Evolutionary conservation across 2,797 vertebrate genomes (phyloP), one percentile per base, ranked within the genome.

Genomic region (Lepus oiostolus): DNA sequence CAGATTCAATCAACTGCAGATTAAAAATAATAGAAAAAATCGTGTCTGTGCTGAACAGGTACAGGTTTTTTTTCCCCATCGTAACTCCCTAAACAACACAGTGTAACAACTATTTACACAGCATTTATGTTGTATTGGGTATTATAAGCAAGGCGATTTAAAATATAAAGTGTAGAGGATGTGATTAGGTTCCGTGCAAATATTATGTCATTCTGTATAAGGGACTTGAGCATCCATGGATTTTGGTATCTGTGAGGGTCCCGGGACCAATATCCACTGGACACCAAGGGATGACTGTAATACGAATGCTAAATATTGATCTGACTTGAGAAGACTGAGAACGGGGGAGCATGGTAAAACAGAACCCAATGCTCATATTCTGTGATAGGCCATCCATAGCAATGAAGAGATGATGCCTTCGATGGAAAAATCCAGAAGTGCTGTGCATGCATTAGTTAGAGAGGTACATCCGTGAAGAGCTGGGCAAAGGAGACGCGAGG

Each of bases 251-350:
- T 28, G 26, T 26, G 11, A 12, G 35, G 19, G 22, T n/a, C 13
- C 50, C 50, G n/a, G 52, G 85, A 72, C 4, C 63, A n/a, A 47
- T 68, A n/a, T 47, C 28, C 80, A 13, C 38, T 30, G 80, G 72
- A 77, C 30, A 42, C 54, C 11, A 42, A 71, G 80, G 16, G 58
- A 85, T 22, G n/a, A 71, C 35, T 28, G n/a, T 72, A 70, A 94
- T n/a, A 62, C 35, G 47, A 95, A 95, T 32, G 63, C 62, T 60
- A 65, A 90, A 88, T 92, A 85, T 71, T 70, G 71, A 74, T 85
- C 72, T 91, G 84, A 87, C 5, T 68, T 63, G 88, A 77, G 32
- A 79, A 85, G 58, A 76, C 26, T 89, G 60, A 63, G n/a, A 52
- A 60, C 47, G 91, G 60, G 62, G 19, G 19, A 60, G 47, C 35